These are phyloP conservation scores for Eciton burchellii DNA, from an alignment of 1,140 invertebrate genomes.

Conservation along the genomic window DNA sequence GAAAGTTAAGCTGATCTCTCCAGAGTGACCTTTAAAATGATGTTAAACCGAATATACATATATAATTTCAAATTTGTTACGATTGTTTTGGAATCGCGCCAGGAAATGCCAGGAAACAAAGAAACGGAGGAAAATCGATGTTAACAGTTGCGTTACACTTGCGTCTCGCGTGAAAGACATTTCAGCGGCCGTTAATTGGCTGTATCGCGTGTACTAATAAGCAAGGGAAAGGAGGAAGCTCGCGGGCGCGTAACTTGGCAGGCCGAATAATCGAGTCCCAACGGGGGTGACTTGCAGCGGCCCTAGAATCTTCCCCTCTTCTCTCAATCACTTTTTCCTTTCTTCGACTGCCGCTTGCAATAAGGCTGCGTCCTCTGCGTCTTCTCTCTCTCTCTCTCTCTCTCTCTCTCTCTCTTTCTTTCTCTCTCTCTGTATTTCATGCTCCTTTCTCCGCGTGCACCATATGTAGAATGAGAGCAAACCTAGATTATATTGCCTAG, in stretches of 20 bases:
- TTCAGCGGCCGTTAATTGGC: constrained; percentile 46
- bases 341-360: constrained; percentile 14
- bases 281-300: constrained; percentile 33
- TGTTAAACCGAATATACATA: too few species aligned
- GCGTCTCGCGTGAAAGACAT: background rate
- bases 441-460: background rate
- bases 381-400: background rate
- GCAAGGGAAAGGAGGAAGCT: constrained; percentile 1
- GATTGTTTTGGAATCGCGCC: too few species aligned
- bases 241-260: constrained; percentile 39
- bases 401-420: constrained; percentile 45
- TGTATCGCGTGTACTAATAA: constrained; percentile 1
- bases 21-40: too few species aligned
- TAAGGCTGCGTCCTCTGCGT: constrained; percentile 54
- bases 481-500: constrained; percentile 67
- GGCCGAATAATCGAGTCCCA: constrained; percentile 63
- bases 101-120: background rate
- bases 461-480: constrained; percentile 39
- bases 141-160: too few species aligned
- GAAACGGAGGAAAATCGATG: background rate
- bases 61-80: too few species aligned
- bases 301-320: constrained; percentile 33
- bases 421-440: constrained; percentile 6
- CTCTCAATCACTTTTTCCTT: constrained; percentile 22
- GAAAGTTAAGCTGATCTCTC: too few species aligned